These are phyloP conservation scores for Cremastobaeus sp. DNA, from an alignment of 2,888 invertebrate genomes.

Conservation along the genomic window DNA sequence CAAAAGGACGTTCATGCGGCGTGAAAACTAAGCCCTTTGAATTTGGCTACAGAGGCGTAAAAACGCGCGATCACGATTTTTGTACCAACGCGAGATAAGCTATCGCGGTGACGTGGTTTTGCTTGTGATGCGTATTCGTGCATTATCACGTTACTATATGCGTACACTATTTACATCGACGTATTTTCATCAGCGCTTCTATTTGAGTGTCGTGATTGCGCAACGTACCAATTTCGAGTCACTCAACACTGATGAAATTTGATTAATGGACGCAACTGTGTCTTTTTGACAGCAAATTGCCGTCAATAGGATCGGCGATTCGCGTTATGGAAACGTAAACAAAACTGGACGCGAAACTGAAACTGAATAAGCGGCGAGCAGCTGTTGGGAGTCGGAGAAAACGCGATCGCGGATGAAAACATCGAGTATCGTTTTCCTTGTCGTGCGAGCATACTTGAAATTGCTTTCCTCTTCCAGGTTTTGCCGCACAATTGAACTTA, in stretches of 20 bases:
- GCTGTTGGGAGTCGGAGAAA: no score
- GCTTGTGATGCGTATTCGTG: constrained; percentile 32
- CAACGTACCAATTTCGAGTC: constrained; percentile 39
- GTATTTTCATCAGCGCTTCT: constrained; percentile 41
- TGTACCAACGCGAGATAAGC: constrained; percentile 28
- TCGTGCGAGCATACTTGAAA: no score
- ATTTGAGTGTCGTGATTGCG: constrained; percentile 40
- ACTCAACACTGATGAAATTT: constrained; percentile 36
- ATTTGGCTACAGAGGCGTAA: no score
- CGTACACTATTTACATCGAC: constrained; percentile 44
- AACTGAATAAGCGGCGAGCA: no score
- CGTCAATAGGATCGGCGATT: no score
- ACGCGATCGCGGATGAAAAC: not conserved
- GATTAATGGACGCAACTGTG: not conserved
- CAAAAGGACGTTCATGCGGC: no score
- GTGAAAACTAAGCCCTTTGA: no score
- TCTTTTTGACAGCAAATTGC: constrained; percentile 14
- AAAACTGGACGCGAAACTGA: no score
- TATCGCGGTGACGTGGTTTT: constrained; percentile 39
- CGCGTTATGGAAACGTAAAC: no score
- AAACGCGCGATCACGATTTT: constrained; percentile 16
- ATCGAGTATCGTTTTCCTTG: no score
- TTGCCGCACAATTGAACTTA: constrained; percentile 15
- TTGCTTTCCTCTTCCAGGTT: constrained; percentile 3
- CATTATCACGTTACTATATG: constrained; percentile 43